Evolutionary conservation across 2,113 vertebrate species (phyloP).

Genomic region (Willisornis vidua): DNA sequence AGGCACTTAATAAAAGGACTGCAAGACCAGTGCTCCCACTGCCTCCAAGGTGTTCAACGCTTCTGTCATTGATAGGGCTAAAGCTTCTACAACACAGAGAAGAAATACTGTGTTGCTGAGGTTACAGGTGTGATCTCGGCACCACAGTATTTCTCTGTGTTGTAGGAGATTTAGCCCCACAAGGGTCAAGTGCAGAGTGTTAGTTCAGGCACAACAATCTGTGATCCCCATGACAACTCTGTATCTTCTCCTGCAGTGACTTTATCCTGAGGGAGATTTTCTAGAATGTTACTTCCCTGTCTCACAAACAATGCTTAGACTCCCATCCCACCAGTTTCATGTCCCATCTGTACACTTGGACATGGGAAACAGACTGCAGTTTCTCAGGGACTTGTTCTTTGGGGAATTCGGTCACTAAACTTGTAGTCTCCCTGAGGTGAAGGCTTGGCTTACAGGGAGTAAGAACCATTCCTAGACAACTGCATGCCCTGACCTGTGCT

Average conservation of each 20-base stretch:
- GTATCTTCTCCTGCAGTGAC: background rate
- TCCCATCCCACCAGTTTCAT: background rate
- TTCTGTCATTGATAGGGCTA: background rate
- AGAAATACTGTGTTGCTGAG: background rate
- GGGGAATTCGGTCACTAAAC: background rate
- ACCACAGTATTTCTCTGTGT: too few relatives aligned
- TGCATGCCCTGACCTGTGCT: background rate
- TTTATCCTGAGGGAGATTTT: background rate
- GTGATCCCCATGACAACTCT: background rate
- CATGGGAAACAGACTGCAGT: background rate
- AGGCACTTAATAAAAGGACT: background rate
- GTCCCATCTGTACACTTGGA: background rate
- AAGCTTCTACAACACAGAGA: background rate
- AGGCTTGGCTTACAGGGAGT: background rate
- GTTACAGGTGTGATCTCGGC: background rate
- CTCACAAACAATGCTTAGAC: background rate
- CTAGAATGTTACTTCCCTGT: too few relatives aligned
- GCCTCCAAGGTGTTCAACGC: background rate
- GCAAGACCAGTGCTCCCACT: background rate
- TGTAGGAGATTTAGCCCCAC: too few relatives aligned
- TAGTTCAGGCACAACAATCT: background rate
- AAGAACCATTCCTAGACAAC: background rate
- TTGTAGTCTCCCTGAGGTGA: fast-evolving
- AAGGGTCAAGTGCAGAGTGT: background rate
- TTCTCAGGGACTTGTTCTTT: background rate